phyloP scores from a whole-genome alignment of 2,113 vertebrate genomes.

The Paramormyrops kingsleyae region DNA sequence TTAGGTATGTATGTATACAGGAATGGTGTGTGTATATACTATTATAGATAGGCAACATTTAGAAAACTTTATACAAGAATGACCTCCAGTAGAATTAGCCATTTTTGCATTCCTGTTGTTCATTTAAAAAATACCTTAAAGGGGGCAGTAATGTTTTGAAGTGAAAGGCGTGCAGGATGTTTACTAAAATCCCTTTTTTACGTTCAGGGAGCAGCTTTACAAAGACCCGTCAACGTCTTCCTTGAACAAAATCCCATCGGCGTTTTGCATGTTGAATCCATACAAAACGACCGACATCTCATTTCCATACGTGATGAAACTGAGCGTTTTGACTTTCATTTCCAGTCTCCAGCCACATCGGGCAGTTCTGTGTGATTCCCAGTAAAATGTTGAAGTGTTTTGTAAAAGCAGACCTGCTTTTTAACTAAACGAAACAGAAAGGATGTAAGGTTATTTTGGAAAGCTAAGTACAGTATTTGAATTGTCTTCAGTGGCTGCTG shows the following conservation, averaged over 20 bases:
- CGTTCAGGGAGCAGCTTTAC: neutral
- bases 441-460: neutral
- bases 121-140: neutral
- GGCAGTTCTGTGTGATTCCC: neutral
- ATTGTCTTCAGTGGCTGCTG: neutral
- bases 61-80: neutral
- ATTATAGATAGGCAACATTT: neutral
- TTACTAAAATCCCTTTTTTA: neutral
- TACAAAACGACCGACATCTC: neutral
- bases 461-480: neutral
- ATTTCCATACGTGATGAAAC: neutral
- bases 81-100: neutral
- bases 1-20: neutral
- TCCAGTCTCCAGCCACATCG: neutral
- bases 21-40: neutral
- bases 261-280: neutral
- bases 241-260: neutral
- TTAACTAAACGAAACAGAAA: neutral
- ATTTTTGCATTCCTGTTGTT: neutral
- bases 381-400: neutral
- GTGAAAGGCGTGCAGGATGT: neutral
- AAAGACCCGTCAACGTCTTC: neutral
- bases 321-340: neutral
- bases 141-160: neutral
- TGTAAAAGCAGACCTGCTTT: neutral